Evolutionary conservation across 2,113 vertebrate genomes (phyloP).

Genomic region (Misgurnus mizolepis): DNA sequence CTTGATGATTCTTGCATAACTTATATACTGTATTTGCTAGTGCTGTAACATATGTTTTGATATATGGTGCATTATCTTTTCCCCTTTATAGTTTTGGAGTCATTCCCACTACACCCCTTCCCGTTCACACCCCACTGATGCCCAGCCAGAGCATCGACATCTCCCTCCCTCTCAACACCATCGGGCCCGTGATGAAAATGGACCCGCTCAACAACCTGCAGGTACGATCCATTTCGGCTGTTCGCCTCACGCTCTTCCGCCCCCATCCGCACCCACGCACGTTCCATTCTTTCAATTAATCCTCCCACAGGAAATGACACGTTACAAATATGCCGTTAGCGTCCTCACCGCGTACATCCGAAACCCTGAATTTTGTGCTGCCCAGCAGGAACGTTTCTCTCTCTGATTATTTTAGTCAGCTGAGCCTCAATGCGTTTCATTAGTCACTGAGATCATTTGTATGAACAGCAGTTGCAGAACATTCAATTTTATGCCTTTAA

Average conservation of each 20-base stretch:
- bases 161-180: slow-evolving; percentile 93
- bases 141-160: slow-evolving; percentile 96
- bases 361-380: neutral
- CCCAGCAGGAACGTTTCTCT: slow-evolving; percentile 21
- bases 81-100: slow-evolving; percentile 83
- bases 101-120: slow-evolving; percentile 92
- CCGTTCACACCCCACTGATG: slow-evolving; percentile 95
- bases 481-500: slow-evolving; percentile 28
- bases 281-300: neutral
- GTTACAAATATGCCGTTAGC: neutral
- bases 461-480: slow-evolving; percentile 15
- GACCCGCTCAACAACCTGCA: slow-evolving; percentile 98
- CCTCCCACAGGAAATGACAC: slow-evolving; percentile 3
- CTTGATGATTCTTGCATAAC: too few relatives aligned
- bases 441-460: slow-evolving; percentile 36
- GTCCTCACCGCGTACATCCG: neutral
- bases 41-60: neutral
- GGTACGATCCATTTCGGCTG: slow-evolving; percentile 66
- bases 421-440: neutral
- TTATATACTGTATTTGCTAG: too few relatives aligned
- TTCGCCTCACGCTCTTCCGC: neutral
- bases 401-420: slow-evolving; percentile 31
- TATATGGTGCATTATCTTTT: neutral
- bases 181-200: slow-evolving; percentile 99
- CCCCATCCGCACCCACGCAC: neutral